Conservation (phyloP, 2,797 vertebrate genomes). For the Furcifer pardalis region DNA sequence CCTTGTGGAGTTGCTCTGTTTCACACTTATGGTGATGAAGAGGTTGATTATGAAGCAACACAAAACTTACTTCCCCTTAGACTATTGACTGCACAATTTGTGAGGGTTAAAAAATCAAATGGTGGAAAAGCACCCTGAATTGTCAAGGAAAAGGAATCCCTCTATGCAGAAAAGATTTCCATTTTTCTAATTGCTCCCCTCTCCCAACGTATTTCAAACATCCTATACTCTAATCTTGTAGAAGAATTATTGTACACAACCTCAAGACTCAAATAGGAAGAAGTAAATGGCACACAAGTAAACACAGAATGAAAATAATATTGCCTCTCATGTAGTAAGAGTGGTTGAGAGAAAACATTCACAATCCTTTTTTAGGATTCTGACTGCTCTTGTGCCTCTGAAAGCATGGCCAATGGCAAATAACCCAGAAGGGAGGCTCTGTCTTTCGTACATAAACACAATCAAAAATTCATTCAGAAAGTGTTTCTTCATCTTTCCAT, state of each 20-base stretch:
- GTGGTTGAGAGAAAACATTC: neutral
- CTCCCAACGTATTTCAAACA: neutral
- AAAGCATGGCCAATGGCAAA: too few species aligned
- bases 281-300: too few species aligned
- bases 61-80: slow-evolving; percentile 42
- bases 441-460: neutral
- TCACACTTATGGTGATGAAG: slow-evolving; percentile 67
- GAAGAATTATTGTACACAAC: neutral
- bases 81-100: neutral
- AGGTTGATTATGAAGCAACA: slow-evolving; percentile 58
- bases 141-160: neutral
- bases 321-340: neutral
- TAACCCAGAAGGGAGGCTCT: too few species aligned
- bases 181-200: neutral
- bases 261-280: neutral
- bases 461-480: neutral
- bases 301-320: neutral
- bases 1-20: slow-evolving; percentile 38
- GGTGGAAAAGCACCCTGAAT: neutral
- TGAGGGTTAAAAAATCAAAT: neutral
- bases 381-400: too few species aligned
- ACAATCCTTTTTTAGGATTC: too few species aligned
- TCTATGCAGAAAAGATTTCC: neutral
- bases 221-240: neutral
- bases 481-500: neutral